Evolutionary conservation across 2,888 invertebrate genomes (phyloP), one percentile per base, ranked within the genome.

Genomic region (Orthonevra nobilis): DNA sequence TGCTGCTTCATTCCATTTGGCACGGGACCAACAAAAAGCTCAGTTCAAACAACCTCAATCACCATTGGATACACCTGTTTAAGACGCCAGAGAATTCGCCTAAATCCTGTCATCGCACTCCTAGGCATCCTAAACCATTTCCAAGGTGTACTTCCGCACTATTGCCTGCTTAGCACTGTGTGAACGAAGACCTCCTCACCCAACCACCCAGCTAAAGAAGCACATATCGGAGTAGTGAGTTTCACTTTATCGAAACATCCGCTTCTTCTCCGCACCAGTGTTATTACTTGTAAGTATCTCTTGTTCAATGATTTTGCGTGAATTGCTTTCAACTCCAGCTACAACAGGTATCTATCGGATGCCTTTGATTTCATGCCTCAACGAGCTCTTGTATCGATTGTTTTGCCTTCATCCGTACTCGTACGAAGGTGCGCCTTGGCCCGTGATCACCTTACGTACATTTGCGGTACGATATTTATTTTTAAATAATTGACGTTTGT

Each of bases 291-390:
- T 44, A 34, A 54, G 58, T 66, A 74, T 58, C 58, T n/a, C n/a
- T 58, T 66, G 61, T 75, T 75, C 54, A 73, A 63, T 68, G 46
- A 42, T 26, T 79, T 79, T 56, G 73, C 66, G 72, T 61, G 60
- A 60, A 79, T 54, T 60, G 34, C 34, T 60, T n/a, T 14, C 32
- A 72, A 46, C 66, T 44, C 73, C 73, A 66, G 66, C 61, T 73
- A 48, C 10, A 28, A 30, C 17, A 7, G 4, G 3, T 5, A 40
- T 54, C 64, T 50, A 54, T 61, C 48, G 60, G 5, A 23, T 61
- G 54, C 79, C 79, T 79, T 79, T 79, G 79, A 79, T 79, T 79
- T 79, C 68, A 79, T 73, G 61, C 56, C 72, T 79, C 46, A 73
- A 58, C 63, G 66, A 68, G 72, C 50, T 79, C 72, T 66, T 14